phyloP scores from a whole-genome alignment of 2,797 vertebrate species.

The Corythornis leucogaster region DNA sequence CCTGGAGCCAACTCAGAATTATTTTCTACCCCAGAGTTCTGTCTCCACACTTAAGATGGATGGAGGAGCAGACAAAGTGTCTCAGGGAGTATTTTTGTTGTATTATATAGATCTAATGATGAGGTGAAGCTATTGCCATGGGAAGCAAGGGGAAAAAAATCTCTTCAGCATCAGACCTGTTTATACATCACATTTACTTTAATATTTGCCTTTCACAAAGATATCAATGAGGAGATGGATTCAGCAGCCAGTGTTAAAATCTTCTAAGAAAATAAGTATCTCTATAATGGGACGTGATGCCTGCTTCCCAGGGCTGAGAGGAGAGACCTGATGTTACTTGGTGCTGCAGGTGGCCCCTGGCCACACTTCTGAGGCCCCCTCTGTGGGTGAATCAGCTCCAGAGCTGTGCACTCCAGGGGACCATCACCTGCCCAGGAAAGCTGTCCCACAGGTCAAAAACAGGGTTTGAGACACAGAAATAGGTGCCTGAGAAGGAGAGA shows the following conservation, averaged over 20 bases:
- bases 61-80: background rate
- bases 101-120: background rate
- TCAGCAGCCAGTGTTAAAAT: background rate
- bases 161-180: background rate
- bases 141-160: background rate
- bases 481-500: background rate
- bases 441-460: background rate
- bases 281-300: background rate
- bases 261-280: background rate
- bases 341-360: background rate
- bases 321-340: background rate
- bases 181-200: background rate
- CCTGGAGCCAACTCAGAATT: background rate
- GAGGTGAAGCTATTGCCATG: background rate
- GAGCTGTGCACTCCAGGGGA: background rate
- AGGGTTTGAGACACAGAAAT: background rate
- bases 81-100: background rate
- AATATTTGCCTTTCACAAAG: background rate
- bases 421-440: background rate
- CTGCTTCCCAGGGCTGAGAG: background rate
- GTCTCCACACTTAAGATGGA: rapidly evolving
- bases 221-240: background rate
- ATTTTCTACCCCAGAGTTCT: background rate
- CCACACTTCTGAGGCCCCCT: background rate
- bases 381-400: background rate